Conservation (phyloP, 2,113 vertebrate genomes). For the Hippocampus abdominalis region DNA sequence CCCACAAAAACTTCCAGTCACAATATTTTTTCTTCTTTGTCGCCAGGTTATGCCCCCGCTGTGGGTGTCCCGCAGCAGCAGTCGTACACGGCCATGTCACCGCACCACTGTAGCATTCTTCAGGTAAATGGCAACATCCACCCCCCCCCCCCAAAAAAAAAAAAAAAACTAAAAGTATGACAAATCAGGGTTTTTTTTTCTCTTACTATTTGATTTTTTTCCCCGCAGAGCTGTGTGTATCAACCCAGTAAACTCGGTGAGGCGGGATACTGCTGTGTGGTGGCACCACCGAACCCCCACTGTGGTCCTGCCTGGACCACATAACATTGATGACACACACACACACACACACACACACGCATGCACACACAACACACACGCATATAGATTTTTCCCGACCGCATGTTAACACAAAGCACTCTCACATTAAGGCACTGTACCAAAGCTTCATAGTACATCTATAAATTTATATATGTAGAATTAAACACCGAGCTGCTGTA, state of each 20-base stretch:
- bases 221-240: conserved; percentile 72
- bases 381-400: not conserved
- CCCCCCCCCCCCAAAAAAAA: conserved; percentile 13
- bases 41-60: conserved; percentile 79
- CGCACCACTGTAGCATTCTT: conserved; percentile 76
- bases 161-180: not conserved
- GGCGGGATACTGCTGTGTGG: conserved; percentile 85
- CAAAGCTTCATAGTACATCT: conserved; percentile 69
- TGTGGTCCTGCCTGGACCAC: conserved; percentile 79
- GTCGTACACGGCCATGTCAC: conserved; percentile 81
- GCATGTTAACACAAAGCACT: conserved; percentile 10
- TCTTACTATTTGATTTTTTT: not conserved
- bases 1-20: not conserved
- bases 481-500: conserved; percentile 56
- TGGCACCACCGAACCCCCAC: conserved; percentile 79
- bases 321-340: conserved; percentile 77
- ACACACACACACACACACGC: conserved; percentile 9
- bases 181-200: conserved; percentile 8
- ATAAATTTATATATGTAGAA: conserved; percentile 4
- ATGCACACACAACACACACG: not conserved
- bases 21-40: conserved; percentile 13
- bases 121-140: conserved; percentile 52
- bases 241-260: conserved; percentile 85
- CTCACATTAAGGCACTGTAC: conserved; percentile 53
- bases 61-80: conserved; percentile 76